Base-by-base conservation (phyloP, 1,140 invertebrate genomes). In the Helicoverpa zea region DNA sequence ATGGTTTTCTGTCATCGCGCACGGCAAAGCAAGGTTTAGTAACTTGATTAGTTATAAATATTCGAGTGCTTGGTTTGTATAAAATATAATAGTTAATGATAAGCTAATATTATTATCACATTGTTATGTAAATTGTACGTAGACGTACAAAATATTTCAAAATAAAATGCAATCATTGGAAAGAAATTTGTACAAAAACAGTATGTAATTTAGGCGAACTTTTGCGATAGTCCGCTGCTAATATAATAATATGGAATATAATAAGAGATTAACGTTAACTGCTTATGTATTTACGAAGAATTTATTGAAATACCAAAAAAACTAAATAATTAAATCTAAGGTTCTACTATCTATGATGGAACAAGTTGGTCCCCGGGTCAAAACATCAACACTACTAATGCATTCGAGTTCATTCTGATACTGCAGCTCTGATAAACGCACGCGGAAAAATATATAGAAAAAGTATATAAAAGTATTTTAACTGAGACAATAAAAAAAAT, bases 381-480 rank as follows among this genome's bases (percentile, higher is more conserved):
- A 70, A 74, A 74, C 52, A 75, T 75, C 56, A 75, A 75, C 52
- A 74, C 73, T 73, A 73, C 16, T 16, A 61, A 75, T 75, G 73
- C 73, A 75, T 75, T 75, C 73, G 73, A 61, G 18, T 29, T 49
- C 16, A 29, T 59, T 74, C 63, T 11, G 35, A 47, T 47, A 9
- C 30, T 61, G 18, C 61, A 75, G 73, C 58, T 75, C 73, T 75
- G 58, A 61, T 61, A 23, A 75, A 35, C 5, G 35, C 9, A 43
- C 9, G 35, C 35, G 5, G 23, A 14, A 47, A 51, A 12, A 30
- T n/a, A 13, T 30, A 3, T 58, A 72, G 7, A 35, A n/a, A 73
- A 4, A 2, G n/a, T 14, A 14, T 30, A 30, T 2, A 43, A 11
- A 9, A 66, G n/a, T 43, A 43, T 43, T 43, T 9, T 43, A 1